Base-by-base conservation (phyloP, 2,113 vertebrate species). In the Ramphastos sulfuratus region DNA sequence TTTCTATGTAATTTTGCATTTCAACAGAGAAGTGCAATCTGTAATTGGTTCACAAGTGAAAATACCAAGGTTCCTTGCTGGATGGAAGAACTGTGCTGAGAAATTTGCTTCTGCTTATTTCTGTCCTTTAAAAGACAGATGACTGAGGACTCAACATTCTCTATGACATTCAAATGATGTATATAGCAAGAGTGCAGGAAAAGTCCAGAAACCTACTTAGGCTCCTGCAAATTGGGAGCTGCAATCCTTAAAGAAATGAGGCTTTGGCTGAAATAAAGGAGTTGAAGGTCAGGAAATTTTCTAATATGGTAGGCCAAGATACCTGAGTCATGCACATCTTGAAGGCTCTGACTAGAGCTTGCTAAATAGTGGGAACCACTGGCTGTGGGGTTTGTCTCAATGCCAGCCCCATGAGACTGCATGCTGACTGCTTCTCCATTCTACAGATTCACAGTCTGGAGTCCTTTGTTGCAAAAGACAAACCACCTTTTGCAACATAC, bases 1-100 rank as follows among this genome's bases (percentile, higher is more conserved):
- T 84, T 17, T 72, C 27, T 82, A 58, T 50, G 30, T n/a, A 52
- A 87, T 92, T 93, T 75, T 90, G 85, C 58, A 82, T 58, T 93
- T 90, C 75, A 83, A 1, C 14, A 55, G 74, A 78, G 48, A 86
- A 82, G 42, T 88, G 33, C 12, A 54, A 82, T 82, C 25, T 44
- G 48, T 66, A 88, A 85, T 79, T 82, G 14, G 4, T 66, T 88
- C 54, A 66, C 54, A 75, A 75, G 58, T 44, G 58, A 85, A 87
- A 74, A 67, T 31, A 69, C 23, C 31, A 69, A 79, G n/a, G 35
- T 42, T 86, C 18, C 64, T 91, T 28, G 11, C 33, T 77, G 69
- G 59, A 15, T 39, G 23, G 55, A 67, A 80, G 20, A 91, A 24
- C 39, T 42, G 9, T n/a, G 39, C 56, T 42, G 31, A 31, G 58